phyloP scores from a whole-genome alignment of 1,140 invertebrate genomes.

The Drosophila trapezifrons region DNA sequence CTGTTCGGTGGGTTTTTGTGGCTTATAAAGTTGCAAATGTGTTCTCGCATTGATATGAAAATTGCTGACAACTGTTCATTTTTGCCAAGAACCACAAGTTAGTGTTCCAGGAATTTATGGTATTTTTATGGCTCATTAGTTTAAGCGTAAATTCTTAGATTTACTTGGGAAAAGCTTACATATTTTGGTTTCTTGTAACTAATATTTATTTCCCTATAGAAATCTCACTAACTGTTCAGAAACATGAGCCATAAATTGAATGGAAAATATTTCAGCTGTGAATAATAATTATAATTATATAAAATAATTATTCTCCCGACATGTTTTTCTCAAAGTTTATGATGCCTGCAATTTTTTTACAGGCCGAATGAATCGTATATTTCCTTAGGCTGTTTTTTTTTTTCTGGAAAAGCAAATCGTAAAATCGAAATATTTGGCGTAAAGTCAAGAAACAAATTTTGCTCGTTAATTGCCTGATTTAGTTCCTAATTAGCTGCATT shows the following conservation, averaged over 20 bases:
- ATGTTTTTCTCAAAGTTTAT: conserved; percentile 24
- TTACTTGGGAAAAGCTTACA: no score
- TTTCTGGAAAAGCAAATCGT: conserved; percentile 11
- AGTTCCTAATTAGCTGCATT: conserved; percentile 65
- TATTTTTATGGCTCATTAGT: conserved; percentile 30
- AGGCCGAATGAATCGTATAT: conserved; percentile 12
- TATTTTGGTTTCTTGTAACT: background rate
- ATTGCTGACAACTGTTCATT: conserved; percentile 40
- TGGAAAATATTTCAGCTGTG: background rate
- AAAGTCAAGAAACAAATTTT: conserved; percentile 24
- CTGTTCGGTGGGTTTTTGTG: conserved; percentile 33
- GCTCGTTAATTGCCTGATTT: conserved; percentile 54
- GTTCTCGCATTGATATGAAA: conserved; percentile 39
- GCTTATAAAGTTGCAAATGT: conserved; percentile 34
- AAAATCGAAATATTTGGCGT: conserved; percentile 26
- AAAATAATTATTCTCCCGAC: background rate
- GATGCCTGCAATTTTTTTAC: conserved; percentile 3
- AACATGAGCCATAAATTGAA: background rate
- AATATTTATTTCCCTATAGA: background rate
- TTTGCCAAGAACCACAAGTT: background rate
- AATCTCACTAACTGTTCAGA: background rate
- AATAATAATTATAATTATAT: no score
- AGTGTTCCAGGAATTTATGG: conserved; percentile 13
- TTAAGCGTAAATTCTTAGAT: background rate
- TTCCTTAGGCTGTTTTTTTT: conserved; percentile 20